Evolutionary conservation across 2,797 vertebrate species (phyloP), one percentile per base, ranked within the genome.

Genomic region (Hemibagrus guttatus): DNA sequence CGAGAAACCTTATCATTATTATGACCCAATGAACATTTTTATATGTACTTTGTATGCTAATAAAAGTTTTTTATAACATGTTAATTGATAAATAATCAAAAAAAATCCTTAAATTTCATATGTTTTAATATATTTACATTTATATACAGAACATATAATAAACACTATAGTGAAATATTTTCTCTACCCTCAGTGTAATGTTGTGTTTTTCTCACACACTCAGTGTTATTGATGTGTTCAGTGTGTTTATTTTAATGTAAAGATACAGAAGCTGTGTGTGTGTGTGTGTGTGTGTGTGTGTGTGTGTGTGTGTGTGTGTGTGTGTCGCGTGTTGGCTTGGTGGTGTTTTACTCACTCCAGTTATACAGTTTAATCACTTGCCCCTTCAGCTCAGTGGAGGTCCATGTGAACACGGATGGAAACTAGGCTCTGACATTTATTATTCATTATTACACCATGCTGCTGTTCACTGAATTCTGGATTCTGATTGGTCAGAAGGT

Each of bases 121-220:
- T 59, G 76, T 59, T 76, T 49, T 76, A 54, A 54, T 76, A 9
- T 26, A 74, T 79, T 39, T 4, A 14, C 54, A 39, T 79, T 28
- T 64, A 28, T 66, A 81, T 49, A 64, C 46, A 63, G 78, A 64
- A 49, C 13, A 64, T 64, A 17, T 81, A 81, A 81, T 81, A 81
- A 81, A 81, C 80, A 81, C 80, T 81, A 81, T 49, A 64, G 39
- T 64, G 14, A 64, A 49, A 64, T 64, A 64, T 81, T 42, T 81
- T 63, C 58, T 63, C 23, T 42, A 63, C 58, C 13, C 3, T 63
- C 4, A 39, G 78, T 63, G 14, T 81, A n/a, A n/a, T 63, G 56
- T 59, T 4, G 7, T n/a, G n/a, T n/a, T 63, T 46, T 58, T 31
- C n/a, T 59, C 7, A 49, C 9, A 49, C 11, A 23, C 42, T 6